These are phyloP conservation scores for Macrophya annulata DNA, from an alignment of 2,888 invertebrate species.

Conservation along the genomic window DNA sequence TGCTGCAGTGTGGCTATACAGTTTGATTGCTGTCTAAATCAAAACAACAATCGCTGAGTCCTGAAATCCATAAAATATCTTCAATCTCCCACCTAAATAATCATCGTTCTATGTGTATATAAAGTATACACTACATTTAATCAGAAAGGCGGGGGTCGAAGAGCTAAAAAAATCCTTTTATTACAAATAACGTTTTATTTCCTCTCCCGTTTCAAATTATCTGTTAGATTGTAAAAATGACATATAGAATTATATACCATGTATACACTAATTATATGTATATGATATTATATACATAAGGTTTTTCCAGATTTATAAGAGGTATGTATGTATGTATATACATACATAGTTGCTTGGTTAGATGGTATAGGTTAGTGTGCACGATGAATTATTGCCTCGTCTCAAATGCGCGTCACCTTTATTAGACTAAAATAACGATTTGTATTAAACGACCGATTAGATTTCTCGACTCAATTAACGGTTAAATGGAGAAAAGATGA, in stretches of 20 bases:
- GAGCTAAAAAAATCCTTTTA: too few relatives aligned
- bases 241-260: background rate
- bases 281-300: background rate
- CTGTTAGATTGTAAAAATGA: slow-evolving; percentile 1
- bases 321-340: too few relatives aligned
- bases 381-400: background rate
- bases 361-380: background rate
- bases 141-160: too few relatives aligned
- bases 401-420: background rate
- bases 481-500: too few relatives aligned
- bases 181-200: too few relatives aligned
- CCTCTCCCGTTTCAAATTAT: too few relatives aligned
- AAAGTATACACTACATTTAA: too few relatives aligned
- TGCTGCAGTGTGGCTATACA: background rate
- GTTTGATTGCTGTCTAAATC: background rate
- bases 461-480: slow-evolving; percentile 40
- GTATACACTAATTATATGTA: background rate
- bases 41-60: background rate
- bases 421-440: slow-evolving; percentile 36
- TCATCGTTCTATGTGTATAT: background rate
- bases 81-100: background rate
- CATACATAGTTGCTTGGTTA: background rate
- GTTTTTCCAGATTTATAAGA: slow-evolving; percentile 4
- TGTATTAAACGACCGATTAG: background rate
- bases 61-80: background rate